Evolutionary conservation across 2,113 vertebrate genomes (phyloP).

Genomic region (Notothenia coriiceps): DNA sequence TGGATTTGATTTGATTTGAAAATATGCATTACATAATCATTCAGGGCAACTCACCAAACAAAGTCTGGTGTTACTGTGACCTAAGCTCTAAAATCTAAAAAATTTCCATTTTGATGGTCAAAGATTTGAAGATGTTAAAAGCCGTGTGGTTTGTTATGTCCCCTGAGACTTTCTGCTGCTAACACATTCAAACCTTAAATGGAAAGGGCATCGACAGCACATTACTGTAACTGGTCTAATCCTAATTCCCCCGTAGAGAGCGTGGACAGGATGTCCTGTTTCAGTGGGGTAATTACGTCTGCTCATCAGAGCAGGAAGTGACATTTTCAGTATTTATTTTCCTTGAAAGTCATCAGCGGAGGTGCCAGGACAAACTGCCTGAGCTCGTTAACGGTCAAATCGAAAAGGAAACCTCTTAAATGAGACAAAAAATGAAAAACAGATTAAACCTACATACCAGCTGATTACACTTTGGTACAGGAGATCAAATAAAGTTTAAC

Average conservation of each 20-base stretch:
- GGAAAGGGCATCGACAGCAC: slow-evolving; percentile 7
- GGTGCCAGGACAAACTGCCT: slow-evolving; percentile 9
- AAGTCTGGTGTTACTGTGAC: neutral
- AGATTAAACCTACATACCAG: neutral
- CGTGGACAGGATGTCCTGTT: slow-evolving; percentile 72
- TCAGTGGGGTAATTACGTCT: slow-evolving; percentile 53
- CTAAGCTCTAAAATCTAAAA: neutral
- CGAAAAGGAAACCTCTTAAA: neutral
- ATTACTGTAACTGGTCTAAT: slow-evolving; percentile 9
- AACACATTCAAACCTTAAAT: slow-evolving; percentile 12
- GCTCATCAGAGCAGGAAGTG: slow-evolving; percentile 67
- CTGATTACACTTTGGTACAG: neutral
- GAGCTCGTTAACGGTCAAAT: neutral
- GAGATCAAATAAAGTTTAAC: neutral
- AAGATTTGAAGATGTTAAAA: neutral
- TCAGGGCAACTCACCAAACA: neutral
- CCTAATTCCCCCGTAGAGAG: slow-evolving; percentile 28
- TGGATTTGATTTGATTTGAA: too few relatives aligned
- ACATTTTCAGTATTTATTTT: slow-evolving; percentile 46
- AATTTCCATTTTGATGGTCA: neutral
- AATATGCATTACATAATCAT: neutral
- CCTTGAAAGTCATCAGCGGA: slow-evolving; percentile 25
- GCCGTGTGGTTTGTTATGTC: neutral
- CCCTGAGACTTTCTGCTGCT: neutral
- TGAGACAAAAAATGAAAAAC: neutral